Base-by-base conservation (phyloP, 2,797 vertebrate species). In the Eospalax fontanierii region DNA sequence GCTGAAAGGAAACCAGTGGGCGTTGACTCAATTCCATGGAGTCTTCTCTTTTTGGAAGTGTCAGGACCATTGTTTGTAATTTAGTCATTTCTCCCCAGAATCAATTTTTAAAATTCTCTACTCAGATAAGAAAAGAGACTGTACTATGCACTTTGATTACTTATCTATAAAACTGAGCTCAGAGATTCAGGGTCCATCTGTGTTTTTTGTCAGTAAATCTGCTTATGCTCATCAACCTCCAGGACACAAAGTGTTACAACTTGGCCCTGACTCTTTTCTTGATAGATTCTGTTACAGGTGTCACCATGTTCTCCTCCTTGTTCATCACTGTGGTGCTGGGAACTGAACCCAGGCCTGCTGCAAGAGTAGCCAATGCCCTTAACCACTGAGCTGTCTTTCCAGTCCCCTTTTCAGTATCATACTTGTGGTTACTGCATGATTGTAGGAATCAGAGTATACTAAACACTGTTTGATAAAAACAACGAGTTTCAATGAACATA, bases 31-130 rank as follows among this genome's bases (percentile, higher is more conserved):
- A 84, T 91, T 70, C 22, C 59, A 68, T 22, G 57, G 16, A 38
- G 50, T 2, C 4, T 80, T 79, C 70, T 81, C 35, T 81, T 89
- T 86, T 57, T 74, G 9, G 68, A 85, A n/a, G 3, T 66, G 6
- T 59, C n/a, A 83, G 6, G 66, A 12, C 4, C 46, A 33, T 74
- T 50, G 2, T 59, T 89, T 61, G 61, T 4, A 82, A 91, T 93
- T 74, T 79, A 71, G 30, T 43, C 22, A 22, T 81, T 88, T 66
- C 18, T 88, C 19, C 5, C 1, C 19, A 85, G 26, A 0, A 28
- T 83, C 30, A 63, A 8, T 65, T 88, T 95, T 30, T 76, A 65
- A 65, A 63, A 50, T 90, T 89, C 22, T 79, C 18, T 80, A n/a
- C 19, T 59, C 33, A 43, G 28, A 80, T 74, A 65, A 81, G 1